Evolutionary conservation across 2,797 vertebrate species (phyloP), one percentile per base, ranked within the genome.

Genomic region (Cephalopachus bancanus): DNA sequence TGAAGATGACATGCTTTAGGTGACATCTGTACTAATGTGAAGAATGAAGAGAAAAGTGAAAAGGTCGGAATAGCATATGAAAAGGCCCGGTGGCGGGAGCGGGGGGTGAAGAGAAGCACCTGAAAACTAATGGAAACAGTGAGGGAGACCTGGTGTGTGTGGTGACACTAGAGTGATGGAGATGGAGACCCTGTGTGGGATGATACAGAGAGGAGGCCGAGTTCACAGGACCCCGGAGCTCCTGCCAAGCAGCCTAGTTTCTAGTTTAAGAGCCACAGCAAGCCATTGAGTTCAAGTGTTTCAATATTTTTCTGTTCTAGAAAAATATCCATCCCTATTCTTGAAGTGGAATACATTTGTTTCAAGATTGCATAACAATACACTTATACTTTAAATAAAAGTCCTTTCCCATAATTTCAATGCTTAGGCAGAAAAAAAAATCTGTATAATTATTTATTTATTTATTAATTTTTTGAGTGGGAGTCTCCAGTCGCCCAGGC

Each of bases 371-470:
- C n/a, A 60, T 37, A 92, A 64, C 33, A 19, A 65, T 20, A 93
- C 14, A 30, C 74, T 93, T 78, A 10, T 81, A 69, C 55, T 19
- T 81, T 89, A 89, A 64, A 75, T 55, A 62, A 89, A 94, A 44
- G 24, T 71, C 28, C 11, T 53, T 65, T 91, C 78, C 33, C 59
- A 67, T 62, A 85, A 78, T 92, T 94, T 64, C 22, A 89, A 81
- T 67, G 69, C 15, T 67, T 87, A 89, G 5, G 17, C 22, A 78
- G 55, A 59, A 88, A 91, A 75, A 37, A 51, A 49, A 16, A 3
- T 28, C 37, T 15, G 16, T 6, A 37, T 9, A 64, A 80, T 96
- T 62, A 78, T 69, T 86, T 89, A 44, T 37, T 37, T 44, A 44
- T 44, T 44, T 44, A 5, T 44, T 44, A 4, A 5, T 44, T 44